These are phyloP conservation scores for Brienomyrus brachyistius DNA, from an alignment of 2,113 vertebrate genomes.

Conservation along the genomic window DNA sequence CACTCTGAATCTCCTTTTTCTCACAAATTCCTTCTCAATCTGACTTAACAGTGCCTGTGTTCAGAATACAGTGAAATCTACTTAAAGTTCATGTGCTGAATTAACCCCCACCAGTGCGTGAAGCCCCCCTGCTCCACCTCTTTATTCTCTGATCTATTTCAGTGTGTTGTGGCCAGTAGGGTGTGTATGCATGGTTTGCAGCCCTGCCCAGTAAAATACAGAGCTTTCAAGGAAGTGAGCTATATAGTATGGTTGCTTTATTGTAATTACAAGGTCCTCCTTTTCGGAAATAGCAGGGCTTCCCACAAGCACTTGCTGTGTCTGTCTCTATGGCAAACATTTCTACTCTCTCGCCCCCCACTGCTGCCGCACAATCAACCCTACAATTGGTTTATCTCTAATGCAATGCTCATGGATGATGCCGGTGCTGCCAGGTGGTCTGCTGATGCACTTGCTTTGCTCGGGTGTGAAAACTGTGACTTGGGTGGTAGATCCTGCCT, in stretches of 20 bases:
- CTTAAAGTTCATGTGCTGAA: not conserved
- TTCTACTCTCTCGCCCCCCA: conserved; percentile 15
- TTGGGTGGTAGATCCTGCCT: conserved; percentile 40
- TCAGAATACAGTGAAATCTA: conserved; percentile 15
- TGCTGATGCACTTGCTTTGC: conserved; percentile 14
- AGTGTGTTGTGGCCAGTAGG: conserved; percentile 54
- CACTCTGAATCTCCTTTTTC: conserved; percentile 31
- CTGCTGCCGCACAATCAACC: not conserved
- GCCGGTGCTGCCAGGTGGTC: conserved; percentile 2
- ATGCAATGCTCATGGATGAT: conserved; percentile 20
- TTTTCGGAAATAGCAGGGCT: conserved; percentile 56
- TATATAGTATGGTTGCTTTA: conserved; percentile 66
- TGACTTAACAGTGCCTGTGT: conserved; percentile 2
- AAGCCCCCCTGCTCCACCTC: conserved; percentile 37
- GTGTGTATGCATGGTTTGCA: conserved; percentile 56
- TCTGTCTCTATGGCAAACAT: conserved; percentile 32
- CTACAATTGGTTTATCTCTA: not conserved
- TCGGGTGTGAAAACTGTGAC: conserved; percentile 12
- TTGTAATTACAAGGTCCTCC: conserved; percentile 70
- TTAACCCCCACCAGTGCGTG: conserved; percentile 27
- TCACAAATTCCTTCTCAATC: conserved; percentile 32
- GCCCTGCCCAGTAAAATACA: conserved; percentile 73
- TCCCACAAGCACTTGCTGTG: conserved; percentile 52
- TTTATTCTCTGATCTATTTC: conserved; percentile 57
- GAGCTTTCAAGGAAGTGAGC: conserved; percentile 66